Conservation (phyloP, 2,113 vertebrate species). For the Otolemur garnettii region DNA sequence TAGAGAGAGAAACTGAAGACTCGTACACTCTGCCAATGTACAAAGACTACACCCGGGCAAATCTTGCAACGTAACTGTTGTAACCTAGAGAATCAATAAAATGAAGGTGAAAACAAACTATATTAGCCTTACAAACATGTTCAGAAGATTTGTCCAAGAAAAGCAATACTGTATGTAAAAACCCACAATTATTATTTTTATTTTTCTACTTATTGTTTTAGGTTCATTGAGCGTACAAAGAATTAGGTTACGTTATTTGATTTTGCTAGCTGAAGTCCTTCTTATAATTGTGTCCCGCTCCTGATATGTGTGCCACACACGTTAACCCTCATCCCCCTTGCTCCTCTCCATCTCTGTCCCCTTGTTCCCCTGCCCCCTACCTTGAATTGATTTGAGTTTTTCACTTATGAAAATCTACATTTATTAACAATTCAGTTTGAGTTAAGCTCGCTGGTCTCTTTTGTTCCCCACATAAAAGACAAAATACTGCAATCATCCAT, state of each 20-base stretch:
- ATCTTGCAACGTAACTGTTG: constrained; percentile 91
- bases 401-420: neutral
- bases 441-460: neutral
- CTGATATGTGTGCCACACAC: too few species aligned
- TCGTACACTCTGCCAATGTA: constrained; percentile 89
- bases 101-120: neutral
- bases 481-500: neutral
- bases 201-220: too few species aligned
- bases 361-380: too few species aligned
- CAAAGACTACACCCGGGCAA: constrained; percentile 91
- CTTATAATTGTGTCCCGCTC: too few species aligned
- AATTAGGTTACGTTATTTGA: too few species aligned
- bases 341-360: too few species aligned
- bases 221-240: too few species aligned
- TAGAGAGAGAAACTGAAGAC: constrained; percentile 91
- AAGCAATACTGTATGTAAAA: neutral
- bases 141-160: neutral
- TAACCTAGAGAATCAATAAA: constrained; percentile 89
- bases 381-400: too few species aligned
- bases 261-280: too few species aligned
- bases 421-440: neutral
- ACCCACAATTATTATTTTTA: neutral
- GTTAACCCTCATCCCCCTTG: too few species aligned
- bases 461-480: neutral
- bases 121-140: neutral